Evolutionary conservation across 2,113 vertebrate genomes (phyloP).

Genomic region (Zingel zingel): DNA sequence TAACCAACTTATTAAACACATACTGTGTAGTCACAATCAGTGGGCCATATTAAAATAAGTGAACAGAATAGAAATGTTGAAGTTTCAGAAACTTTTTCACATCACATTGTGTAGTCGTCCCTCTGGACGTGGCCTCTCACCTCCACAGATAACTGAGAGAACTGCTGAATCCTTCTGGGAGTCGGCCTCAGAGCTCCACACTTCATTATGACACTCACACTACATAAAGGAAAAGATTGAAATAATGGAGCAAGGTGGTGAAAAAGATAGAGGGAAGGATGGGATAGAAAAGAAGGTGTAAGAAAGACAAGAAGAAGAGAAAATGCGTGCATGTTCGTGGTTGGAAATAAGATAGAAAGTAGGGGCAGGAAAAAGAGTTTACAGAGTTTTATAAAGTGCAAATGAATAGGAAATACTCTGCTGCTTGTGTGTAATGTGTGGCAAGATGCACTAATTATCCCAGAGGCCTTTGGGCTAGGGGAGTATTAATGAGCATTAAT

Average conservation of each 20-base stretch:
- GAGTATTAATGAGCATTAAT: conserved; percentile 76
- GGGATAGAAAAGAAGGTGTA: not conserved
- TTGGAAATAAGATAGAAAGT: conserved; percentile 12
- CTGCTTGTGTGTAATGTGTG: conserved; percentile 64
- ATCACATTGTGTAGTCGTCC: conserved; percentile 24
- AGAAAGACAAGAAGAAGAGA: conserved; percentile 20
- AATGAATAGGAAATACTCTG: conserved; percentile 45
- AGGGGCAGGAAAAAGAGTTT: conserved; percentile 6
- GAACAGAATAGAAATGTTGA: conserved; percentile 11
- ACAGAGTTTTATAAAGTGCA: conserved; percentile 60
- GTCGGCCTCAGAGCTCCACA: conserved; percentile 42
- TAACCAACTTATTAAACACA: not conserved
- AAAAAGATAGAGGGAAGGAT: conserved; percentile 3
- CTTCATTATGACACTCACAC: conserved; percentile 60
- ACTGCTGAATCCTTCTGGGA: conserved; percentile 54
- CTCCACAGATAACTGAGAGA: conserved; percentile 53
- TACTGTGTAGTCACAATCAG: not conserved
- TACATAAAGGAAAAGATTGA: conserved; percentile 30
- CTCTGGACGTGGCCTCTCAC: conserved; percentile 50
- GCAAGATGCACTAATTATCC: conserved; percentile 72
- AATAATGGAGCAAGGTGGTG: not conserved
- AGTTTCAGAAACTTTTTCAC: conserved; percentile 33
- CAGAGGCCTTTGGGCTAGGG: conserved; percentile 61
- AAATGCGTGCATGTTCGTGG: not conserved
- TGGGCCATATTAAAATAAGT: not conserved